phyloP scores from a whole-genome alignment of 2,113 vertebrate genomes.

The Zosterops borbonicus region DNA sequence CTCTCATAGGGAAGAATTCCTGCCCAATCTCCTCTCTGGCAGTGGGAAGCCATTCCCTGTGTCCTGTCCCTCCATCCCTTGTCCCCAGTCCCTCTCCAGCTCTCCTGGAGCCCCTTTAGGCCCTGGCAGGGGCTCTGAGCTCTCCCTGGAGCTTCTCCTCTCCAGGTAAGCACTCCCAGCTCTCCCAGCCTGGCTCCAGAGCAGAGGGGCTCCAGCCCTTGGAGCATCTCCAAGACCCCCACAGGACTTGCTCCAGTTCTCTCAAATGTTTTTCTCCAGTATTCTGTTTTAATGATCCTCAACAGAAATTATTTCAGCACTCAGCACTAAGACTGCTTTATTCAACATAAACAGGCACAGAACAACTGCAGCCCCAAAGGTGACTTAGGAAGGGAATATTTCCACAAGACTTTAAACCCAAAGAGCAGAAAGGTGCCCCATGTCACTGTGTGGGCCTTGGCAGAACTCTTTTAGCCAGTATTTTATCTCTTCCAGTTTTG shows the following conservation, averaged over 20 bases:
- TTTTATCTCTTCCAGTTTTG: neutral
- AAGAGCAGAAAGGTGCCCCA: neutral
- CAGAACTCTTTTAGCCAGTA: neutral
- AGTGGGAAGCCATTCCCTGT: neutral
- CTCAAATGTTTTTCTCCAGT: neutral
- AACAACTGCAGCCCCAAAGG: neutral
- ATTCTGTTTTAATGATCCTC: neutral
- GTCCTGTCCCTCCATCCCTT: neutral
- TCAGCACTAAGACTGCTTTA: neutral
- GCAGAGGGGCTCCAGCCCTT: neutral
- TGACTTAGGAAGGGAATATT: neutral
- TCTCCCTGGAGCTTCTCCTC: neutral
- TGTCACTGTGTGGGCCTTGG: neutral
- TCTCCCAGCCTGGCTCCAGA: neutral
- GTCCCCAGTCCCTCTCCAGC: neutral
- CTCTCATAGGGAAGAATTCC: neutral
- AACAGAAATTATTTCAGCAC: neutral
- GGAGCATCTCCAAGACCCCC: accelerated
- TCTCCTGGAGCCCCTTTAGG: neutral
- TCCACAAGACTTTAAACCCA: neutral
- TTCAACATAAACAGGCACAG: neutral
- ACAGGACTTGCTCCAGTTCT: accelerated
- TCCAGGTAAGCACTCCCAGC: neutral
- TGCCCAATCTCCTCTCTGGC: accelerated
- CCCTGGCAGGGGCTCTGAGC: neutral